These are phyloP conservation scores for Agrotis segetum DNA, from an alignment of 2,888 invertebrate genomes.

Conservation along the genomic window DNA sequence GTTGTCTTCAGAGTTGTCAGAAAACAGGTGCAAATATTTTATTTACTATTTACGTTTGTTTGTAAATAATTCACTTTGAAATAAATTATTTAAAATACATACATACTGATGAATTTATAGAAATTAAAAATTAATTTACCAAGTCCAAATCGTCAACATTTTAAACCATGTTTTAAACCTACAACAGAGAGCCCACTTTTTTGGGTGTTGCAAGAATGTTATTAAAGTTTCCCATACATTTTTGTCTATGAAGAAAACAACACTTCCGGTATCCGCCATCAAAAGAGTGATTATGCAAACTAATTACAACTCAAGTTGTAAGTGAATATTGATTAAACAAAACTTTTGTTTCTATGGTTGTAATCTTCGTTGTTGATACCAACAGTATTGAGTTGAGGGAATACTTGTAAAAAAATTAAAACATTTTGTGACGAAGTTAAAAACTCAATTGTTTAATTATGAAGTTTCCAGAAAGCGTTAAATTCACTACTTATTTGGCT, in stretches of 20 bases:
- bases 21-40: not conserved
- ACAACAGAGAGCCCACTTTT: not conserved
- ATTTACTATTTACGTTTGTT: too few relatives aligned
- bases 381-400: not conserved
- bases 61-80: not conserved
- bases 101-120: not conserved
- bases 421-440: not conserved
- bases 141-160: too few relatives aligned
- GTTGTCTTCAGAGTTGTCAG: not conserved
- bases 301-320: not conserved
- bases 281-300: slow-evolving; percentile 8
- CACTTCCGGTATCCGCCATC: slow-evolving; percentile 32
- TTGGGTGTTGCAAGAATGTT: slow-evolving; percentile 31
- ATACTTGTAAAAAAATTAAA: too few relatives aligned
- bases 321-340: slow-evolving; percentile 28
- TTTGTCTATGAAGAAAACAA: slow-evolving; percentile 42
- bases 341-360: slow-evolving; percentile 50
- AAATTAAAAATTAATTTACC: too few relatives aligned
- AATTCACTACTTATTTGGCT: slow-evolving; percentile 81
- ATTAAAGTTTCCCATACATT: not conserved
- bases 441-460: slow-evolving; percentile 55
- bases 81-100: not conserved
- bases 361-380: slow-evolving; percentile 17
- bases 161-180: not conserved
- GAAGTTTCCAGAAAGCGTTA: slow-evolving; percentile 83